These are phyloP conservation scores for Ferrisia virgata DNA, from an alignment of 2,888 invertebrate species.

Conservation along the genomic window DNA sequence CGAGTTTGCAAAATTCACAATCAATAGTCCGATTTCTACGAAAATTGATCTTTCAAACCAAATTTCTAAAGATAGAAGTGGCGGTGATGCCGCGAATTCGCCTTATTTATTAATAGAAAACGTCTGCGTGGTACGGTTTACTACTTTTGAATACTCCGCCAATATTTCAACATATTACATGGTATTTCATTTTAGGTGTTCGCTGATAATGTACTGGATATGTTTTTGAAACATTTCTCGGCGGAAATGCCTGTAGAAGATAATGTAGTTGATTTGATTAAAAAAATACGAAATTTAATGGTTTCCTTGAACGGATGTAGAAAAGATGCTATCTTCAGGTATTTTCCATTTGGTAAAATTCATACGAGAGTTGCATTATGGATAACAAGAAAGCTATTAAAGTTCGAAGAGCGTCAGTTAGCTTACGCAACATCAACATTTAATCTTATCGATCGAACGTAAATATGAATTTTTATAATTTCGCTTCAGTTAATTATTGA, in stretches of 20 bases:
- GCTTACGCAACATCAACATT: neutral
- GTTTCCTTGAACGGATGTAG: neutral
- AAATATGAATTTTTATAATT: neutral
- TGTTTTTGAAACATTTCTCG: neutral
- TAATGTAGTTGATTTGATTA: neutral
- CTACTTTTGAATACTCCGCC: neutral
- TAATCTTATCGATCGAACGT: neutral
- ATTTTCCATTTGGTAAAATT: conserved; percentile 32
- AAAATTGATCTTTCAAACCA: neutral
- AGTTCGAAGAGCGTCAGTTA: neutral
- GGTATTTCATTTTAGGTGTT: neutral
- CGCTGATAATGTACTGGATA: neutral
- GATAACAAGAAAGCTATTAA: neutral
- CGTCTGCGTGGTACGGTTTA: neutral
- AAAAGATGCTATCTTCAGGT: neutral
- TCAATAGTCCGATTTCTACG: neutral
- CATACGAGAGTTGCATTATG: neutral
- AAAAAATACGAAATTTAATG: neutral
- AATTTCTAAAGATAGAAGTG: neutral
- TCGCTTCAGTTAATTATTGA: too few relatives aligned
- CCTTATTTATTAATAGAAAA: conserved; percentile 21
- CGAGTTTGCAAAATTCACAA: conserved; percentile 53
- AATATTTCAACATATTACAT: neutral
- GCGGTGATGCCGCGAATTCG: neutral
- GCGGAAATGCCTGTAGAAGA: neutral